These are phyloP conservation scores for Sula dactylatra DNA, from an alignment of 2,113 vertebrate species.

Conservation along the genomic window DNA sequence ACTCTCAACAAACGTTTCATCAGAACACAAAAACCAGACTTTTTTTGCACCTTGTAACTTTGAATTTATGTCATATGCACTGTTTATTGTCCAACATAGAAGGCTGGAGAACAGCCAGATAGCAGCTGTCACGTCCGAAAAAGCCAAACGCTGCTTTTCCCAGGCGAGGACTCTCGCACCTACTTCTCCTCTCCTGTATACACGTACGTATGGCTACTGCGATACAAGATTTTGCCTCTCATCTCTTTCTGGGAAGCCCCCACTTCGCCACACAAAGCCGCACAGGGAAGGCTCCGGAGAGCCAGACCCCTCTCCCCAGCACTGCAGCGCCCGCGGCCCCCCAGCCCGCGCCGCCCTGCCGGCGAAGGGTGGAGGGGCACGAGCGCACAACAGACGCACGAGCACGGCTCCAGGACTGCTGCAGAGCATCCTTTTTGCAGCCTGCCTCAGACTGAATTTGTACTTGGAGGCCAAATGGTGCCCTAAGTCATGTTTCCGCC, in stretches of 20 bases:
- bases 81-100: no score
- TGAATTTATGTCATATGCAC: neutral
- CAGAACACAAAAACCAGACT: neutral
- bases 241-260: neutral
- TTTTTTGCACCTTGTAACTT: neutral
- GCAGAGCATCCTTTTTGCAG: neutral
- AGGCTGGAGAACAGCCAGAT: neutral
- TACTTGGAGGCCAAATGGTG: neutral
- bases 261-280: neutral
- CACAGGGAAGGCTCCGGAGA: neutral
- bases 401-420: neutral
- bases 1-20: neutral
- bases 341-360: no score
- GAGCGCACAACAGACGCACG: neutral
- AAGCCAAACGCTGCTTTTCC: neutral
- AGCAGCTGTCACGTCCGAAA: neutral
- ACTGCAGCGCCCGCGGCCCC: neutral
- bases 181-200: fast-evolving
- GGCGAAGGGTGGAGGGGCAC: neutral
- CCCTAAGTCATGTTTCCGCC: neutral
- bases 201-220: fast-evolving
- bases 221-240: neutral
- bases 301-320: neutral
- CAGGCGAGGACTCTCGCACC: neutral
- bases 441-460: neutral